Conservation (phyloP, 2,797 vertebrate genomes). For the Moxostoma hubbsi region DNA sequence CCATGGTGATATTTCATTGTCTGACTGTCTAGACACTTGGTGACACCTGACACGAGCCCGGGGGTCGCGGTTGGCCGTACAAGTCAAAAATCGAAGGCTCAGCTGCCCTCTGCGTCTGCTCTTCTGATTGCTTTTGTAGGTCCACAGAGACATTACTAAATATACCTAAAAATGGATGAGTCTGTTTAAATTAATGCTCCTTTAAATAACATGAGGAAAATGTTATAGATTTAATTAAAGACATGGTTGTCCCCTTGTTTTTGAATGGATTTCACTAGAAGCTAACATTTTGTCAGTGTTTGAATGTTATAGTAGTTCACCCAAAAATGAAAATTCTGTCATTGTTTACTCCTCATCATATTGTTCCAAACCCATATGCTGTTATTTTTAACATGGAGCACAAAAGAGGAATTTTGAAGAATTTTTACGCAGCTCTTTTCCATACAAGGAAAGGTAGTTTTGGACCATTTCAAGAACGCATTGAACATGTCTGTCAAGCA, state of each 20-base stretch:
- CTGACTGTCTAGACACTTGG: constrained; percentile 55
- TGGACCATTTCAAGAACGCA: no score
- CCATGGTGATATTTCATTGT: constrained; percentile 62
- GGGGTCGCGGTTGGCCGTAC: constrained; percentile 51
- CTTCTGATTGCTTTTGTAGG: constrained; percentile 51
- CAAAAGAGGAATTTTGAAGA: not conserved
- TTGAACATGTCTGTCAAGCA: no score
- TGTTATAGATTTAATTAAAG: not conserved
- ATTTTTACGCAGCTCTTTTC: not conserved
- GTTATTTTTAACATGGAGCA: not conserved
- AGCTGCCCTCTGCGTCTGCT: constrained; percentile 50
- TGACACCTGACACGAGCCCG: constrained; percentile 61
- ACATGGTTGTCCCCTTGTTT: not conserved
- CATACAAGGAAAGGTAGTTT: no score
- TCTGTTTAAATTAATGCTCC: constrained; percentile 23
- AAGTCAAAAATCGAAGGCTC: constrained; percentile 64
- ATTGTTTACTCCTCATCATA: not conserved
- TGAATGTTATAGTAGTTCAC: not conserved
- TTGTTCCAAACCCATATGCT: not conserved
- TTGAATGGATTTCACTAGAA: not conserved
- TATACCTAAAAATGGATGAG: constrained; percentile 18
- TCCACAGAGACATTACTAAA: constrained; percentile 41
- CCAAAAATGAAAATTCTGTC: not conserved
- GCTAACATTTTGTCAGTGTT: not conserved
- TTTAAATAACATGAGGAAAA: not conserved